A percentile compares a stretch with the other conserved stretches of the same genome.
phyloP scores from a whole-genome alignment of 1,140 invertebrate species.

The Coelopa frigida region DNA sequence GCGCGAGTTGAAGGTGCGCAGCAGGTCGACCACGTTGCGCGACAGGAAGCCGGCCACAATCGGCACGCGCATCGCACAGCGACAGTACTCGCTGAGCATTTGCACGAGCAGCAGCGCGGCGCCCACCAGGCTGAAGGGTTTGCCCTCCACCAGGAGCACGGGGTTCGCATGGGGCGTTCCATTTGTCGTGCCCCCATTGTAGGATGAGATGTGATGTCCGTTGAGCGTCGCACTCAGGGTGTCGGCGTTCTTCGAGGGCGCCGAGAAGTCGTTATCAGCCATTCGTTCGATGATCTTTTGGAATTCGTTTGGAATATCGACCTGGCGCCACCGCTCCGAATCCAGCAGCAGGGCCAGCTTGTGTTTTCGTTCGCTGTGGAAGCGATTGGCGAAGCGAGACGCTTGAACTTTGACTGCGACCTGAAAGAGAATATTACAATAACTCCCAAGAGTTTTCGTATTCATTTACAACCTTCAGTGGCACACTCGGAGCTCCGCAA shows the following conservation, averaged over 20 bases:
- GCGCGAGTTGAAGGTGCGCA: conserved; percentile 85
- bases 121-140: conserved; percentile 80
- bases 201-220: conserved; percentile 23
- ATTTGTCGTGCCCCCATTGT: conserved; percentile 25
- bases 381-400: conserved; percentile 82
- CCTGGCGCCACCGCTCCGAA: conserved; percentile 86
- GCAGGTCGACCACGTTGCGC: conserved; percentile 76
- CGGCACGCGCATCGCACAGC: conserved; percentile 62
- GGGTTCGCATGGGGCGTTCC: conserved; percentile 43
- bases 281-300: conserved; percentile 77
- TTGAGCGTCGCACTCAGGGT: not conserved
- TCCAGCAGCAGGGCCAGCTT: conserved; percentile 81
- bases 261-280: conserved; percentile 46
- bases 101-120: conserved; percentile 77
- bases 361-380: conserved; percentile 80
- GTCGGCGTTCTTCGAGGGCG: conserved; percentile 34
- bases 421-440: not conserved
- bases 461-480: conserved; percentile 52
- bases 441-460: not conserved
- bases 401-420: conserved; percentile 80
- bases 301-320: conserved; percentile 82
- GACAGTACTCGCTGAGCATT: conserved; percentile 86
- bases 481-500: conserved; percentile 70
- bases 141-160: conserved; percentile 64
- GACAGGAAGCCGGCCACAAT: conserved; percentile 61